These are phyloP conservation scores for Herminia tarsipennalis DNA, from an alignment of 2,888 invertebrate species.

Conservation along the genomic window DNA sequence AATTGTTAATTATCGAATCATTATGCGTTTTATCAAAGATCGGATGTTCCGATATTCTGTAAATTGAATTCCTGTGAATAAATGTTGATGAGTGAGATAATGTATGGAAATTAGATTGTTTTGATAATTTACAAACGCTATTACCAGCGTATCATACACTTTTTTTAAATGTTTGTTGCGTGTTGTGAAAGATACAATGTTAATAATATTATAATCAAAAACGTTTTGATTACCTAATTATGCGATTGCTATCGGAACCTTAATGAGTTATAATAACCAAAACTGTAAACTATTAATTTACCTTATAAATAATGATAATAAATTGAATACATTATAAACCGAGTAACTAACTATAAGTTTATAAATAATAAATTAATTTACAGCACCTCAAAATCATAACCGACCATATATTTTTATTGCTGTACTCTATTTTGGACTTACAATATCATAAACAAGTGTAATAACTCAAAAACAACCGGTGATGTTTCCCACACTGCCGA, in stretches of 20 bases:
- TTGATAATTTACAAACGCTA: slow-evolving; percentile 10
- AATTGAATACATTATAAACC: slow-evolving; percentile 29
- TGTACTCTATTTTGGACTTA: slow-evolving; percentile 6
- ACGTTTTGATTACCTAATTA: slow-evolving; percentile 7
- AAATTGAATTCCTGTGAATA: slow-evolving; percentile 23
- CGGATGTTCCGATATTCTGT: slow-evolving; percentile 10
- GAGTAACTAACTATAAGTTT: slow-evolving; percentile 2
- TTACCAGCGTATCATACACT: neutral
- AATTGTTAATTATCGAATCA: slow-evolving; percentile 30
- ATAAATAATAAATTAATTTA: slow-evolving; percentile 16
- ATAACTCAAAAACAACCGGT: slow-evolving; percentile 11
- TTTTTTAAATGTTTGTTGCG: neutral
- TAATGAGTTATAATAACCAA: neutral
- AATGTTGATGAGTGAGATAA: slow-evolving; percentile 9
- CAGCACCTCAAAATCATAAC: slow-evolving; percentile 12
- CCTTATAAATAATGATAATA: slow-evolving; percentile 16
- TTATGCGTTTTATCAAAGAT: slow-evolving; percentile 14
- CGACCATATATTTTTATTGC: slow-evolving; percentile 14
- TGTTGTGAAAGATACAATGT: neutral
- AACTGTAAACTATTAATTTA: slow-evolving; percentile 10
- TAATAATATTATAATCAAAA: slow-evolving; percentile 7
- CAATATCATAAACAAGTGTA: slow-evolving; percentile 13
- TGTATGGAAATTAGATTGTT: slow-evolving; percentile 15
- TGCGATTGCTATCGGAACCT: slow-evolving; percentile 1
- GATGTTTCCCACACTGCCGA: slow-evolving; percentile 31